Percentiles rank a stretch among this genome's conserved stretches.
Conservation (phyloP, 2,113 vertebrate genomes). For the Phyllopteryx taeniolatus region DNA sequence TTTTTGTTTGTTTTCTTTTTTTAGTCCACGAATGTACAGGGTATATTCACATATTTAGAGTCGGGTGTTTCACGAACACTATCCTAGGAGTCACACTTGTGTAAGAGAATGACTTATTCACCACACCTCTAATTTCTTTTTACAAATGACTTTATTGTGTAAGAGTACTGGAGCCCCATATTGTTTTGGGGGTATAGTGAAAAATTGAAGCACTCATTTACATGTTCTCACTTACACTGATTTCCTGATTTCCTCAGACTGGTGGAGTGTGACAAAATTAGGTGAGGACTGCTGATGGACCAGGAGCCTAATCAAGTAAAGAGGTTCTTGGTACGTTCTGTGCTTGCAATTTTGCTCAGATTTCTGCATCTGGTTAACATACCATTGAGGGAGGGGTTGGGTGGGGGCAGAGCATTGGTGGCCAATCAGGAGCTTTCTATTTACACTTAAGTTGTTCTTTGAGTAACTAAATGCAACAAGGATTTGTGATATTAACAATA, state of each 20-base stretch:
- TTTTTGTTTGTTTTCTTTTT: no score
- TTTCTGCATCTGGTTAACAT: conserved; percentile 24
- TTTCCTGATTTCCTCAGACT: conserved; percentile 3
- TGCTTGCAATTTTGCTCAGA: conserved; percentile 10
- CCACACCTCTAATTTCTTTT: background rate
- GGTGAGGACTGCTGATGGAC: conserved; percentile 29
- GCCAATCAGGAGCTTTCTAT: background rate
- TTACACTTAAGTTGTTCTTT: no score
- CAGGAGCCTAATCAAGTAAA: conserved; percentile 16
- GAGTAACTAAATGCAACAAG: no score
- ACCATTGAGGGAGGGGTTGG: background rate
- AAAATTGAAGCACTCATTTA: conserved; percentile 2
- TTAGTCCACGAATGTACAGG: no score
- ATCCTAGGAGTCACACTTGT: background rate
- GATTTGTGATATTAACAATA: no score
- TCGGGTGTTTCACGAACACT: no score
- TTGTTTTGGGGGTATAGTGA: background rate
- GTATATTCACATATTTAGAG: no score
- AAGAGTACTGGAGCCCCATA: no score
- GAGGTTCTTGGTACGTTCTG: conserved; percentile 1
- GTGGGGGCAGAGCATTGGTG: background rate
- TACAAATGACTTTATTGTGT: conserved; percentile 31
- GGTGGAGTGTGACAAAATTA: conserved; percentile 6
- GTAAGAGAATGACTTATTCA: no score
- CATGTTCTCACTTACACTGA: conserved; percentile 4